Base-by-base conservation (phyloP, 2,888 invertebrate genomes). In the Lathronympha strigana region DNA sequence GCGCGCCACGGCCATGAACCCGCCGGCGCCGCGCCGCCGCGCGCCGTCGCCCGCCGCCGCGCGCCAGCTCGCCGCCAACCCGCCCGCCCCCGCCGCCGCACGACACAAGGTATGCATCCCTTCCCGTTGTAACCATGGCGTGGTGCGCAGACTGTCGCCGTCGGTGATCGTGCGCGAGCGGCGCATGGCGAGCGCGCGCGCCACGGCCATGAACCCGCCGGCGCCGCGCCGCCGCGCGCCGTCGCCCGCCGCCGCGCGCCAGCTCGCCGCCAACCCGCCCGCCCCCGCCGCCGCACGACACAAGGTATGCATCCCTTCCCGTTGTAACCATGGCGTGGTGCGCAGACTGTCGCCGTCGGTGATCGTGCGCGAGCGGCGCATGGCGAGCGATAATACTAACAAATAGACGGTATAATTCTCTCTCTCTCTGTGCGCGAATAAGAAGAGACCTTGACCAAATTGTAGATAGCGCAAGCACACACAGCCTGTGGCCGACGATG, bases 161-260 rank as follows among this genome's bases (percentile, higher is more conserved):
- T n/a, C 33, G 11, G 33, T 33, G 25, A 25, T 25, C 25, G 94
- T 94, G 0, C 94, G 94, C 61, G 94, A 94, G 84, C 90, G 94
- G 67, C 93, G 94, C 67, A 89, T 94, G 73, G 94, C 94, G 45
- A 93, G 92, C 28, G 95, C 95, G 74, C 93, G 95, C 53, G 94
- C 95, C 4, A 94, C 95, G 66, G 88, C 95, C 68, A 95, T 95
- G 95, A 95, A 95, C 87, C 95, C 95, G 68, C 95, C 95, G 15
- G 95, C 95, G 69, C 95, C 95, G 67, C 92, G 93, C 36, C 88
- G 93, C 40, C 90, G 90, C 63, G 88, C 89, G 51, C 83, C 90
- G 69, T 88, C 92, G 49, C 90, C 92, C 67, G 82, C 86, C 63
- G 87, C 90, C 76, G 84, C 91, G 62, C 75, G 92, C 0, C 93